Conservation (phyloP, 2,113 vertebrate genomes). For the Chrysemys picta region DNA sequence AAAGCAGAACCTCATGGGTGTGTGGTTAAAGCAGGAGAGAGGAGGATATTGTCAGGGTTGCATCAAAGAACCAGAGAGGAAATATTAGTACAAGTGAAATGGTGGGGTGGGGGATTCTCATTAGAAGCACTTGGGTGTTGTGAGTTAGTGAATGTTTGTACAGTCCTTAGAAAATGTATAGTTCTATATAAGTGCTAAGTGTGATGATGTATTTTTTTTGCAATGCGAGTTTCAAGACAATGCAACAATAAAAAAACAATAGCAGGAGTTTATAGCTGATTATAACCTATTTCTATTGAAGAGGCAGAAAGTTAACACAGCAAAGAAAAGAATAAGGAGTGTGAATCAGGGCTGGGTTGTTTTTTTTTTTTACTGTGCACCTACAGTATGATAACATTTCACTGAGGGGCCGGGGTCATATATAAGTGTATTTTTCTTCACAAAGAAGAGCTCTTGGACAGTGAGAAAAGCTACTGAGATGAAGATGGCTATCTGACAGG, state of each 20-base stretch:
- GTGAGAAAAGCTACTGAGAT: background rate
- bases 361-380: background rate
- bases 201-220: rapidly evolving
- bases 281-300: rapidly evolving
- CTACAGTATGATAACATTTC: background rate
- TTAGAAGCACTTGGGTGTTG: background rate
- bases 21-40: rapidly evolving
- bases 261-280: background rate
- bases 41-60: rapidly evolving
- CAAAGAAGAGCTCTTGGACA: background rate
- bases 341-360: background rate
- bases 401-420: rapidly evolving
- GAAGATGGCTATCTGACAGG: background rate
- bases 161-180: background rate
- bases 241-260: rapidly evolving
- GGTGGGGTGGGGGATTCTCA: background rate
- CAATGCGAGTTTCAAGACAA: background rate
- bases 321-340: background rate
- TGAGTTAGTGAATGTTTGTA: rapidly evolving
- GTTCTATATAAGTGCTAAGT: background rate
- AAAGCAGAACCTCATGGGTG: background rate
- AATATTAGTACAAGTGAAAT: background rate
- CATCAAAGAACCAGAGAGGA: background rate
- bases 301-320: background rate
- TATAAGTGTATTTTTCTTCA: background rate